Evolutionary conservation across 1,140 invertebrate species (phyloP), one percentile per base, ranked within the genome.

Genomic region (Zaprionus africanus): DNA sequence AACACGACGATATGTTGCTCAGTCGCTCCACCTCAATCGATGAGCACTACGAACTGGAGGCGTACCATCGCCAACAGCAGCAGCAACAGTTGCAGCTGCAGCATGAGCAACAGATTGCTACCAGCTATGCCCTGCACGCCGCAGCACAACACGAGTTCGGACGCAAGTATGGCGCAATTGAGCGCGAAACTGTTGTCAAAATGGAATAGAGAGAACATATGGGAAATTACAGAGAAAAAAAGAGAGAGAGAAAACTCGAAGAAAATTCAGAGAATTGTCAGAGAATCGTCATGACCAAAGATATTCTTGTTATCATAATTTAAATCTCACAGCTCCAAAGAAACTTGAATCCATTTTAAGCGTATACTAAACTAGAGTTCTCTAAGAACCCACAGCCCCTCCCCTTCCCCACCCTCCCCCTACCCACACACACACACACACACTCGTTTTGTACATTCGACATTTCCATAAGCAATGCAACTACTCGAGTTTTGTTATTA

Each of bases 291-390:
- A 53, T 75, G 69, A 86, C 86, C 85, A 90, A 90, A 90, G 85
- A 90, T 77, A 60, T 77, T 88, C 74, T 79, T 90, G 75, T 84
- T 87, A 68, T 57, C 41, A 46, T n/a, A 46, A 17, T 46, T 70
- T 71, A 79, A 82, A 90, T 90, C 82, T 90, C 82, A 86, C 51
- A 85, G 79, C 86, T 90, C 85, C 85, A 90, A 90, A 90, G 85
- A 90, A 90, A 76, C 53, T 75, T 61, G 22, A 70, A 78, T 62
- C 36, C 64, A 63, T 69, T 60, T 34, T 46, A 60, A 69, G 63
- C 64, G 67, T 81, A 77, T 79, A 81, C 68, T 67, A 79, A 74
- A 71, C 36, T 58, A 78, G 22, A 57, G 84, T 87, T 87, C 84
- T 87, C 49, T 61, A 87, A 87, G 84, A 88, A 76, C 85, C 68